These are phyloP conservation scores for Nomada flava DNA, from an alignment of 2,888 invertebrate genomes.

Conservation along the genomic window DNA sequence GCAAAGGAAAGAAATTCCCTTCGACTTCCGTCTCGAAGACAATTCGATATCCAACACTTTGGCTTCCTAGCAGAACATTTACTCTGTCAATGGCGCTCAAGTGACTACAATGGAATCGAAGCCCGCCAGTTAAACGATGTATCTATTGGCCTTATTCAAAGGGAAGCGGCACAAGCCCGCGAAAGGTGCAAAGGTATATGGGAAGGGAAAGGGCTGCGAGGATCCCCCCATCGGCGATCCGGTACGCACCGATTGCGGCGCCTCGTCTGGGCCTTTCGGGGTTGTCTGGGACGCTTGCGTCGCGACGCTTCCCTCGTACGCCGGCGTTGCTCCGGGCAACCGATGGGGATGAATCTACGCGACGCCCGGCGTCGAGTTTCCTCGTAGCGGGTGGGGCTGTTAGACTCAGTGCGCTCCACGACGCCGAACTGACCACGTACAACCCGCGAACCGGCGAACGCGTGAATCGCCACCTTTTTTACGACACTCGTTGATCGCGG, in stretches of 20 bases:
- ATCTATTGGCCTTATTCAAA: background rate
- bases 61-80: background rate
- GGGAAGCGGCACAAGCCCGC: background rate
- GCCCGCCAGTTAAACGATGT: background rate
- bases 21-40: too few relatives aligned
- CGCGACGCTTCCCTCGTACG: constrained; percentile 68
- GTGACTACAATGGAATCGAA: background rate
- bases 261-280: constrained; percentile 7
- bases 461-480: constrained; percentile 24
- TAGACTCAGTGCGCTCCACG: constrained; percentile 80
- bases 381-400: constrained; percentile 81
- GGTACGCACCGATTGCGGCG: too few relatives aligned
- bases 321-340: constrained; percentile 81
- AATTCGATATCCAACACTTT: too few relatives aligned
- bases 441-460: constrained; percentile 62
- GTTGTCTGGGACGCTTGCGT: constrained; percentile 44
- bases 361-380: constrained; percentile 80
- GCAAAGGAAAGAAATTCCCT: too few relatives aligned
- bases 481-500: constrained; percentile 7
- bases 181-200: background rate
- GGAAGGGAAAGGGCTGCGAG: background rate
- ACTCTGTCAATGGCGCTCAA: background rate
- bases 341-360: constrained; percentile 81
- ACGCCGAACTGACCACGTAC: constrained; percentile 80
- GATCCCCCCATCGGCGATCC: background rate